Base-by-base conservation (phyloP, 2,113 vertebrate genomes). In the Pseudorasbora parva region DNA sequence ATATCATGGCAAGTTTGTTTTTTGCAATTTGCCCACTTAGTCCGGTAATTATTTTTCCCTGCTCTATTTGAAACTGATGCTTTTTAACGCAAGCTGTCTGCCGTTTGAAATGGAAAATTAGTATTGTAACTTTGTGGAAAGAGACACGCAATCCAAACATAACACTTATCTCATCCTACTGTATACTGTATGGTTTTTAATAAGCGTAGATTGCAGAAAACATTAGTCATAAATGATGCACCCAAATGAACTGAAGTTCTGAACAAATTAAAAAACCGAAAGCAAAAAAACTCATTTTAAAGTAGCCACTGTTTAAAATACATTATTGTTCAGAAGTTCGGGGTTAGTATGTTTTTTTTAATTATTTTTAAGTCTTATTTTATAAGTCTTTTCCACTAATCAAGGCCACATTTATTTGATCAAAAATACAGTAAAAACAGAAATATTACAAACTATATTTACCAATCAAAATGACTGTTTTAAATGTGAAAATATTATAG, bases 91-190 rank as follows among this genome's bases (percentile, higher is more conserved):
- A 49, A 27, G 5, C 5, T 25, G 1, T 15, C 41, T 27, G 17
- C 11, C 2, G 2, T 56, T 37, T 37, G 8, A 57, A 76, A 76
- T 37, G 30, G 27, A 76, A 57, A 57, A 33, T 77, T 8, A 19
- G 9, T 4, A 45, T 45, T 54, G 23, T 19, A 25, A 25, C 12
- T 11, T 72, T 72, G 72, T 54, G 72, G 25, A 74, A 74, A 74
- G 72, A 49, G 25, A 49, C 8, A 1, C 19, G 47, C 25, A 27
- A 51, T 74, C 72, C 72, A 74, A 54, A 54, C 15, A 74, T 74
- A 54, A 74, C 72, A 74, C 72, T 54, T 74, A 14, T 74, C 72
- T 74, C 72, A 74, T 19, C 25, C 47, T 30, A 21, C 43, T 72
- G n/a, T 72, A 72, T 25, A 72, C 69, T 47, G 41, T 54, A 30